A percentile compares a stretch with the other conserved stretches of the same genome.
phyloP scores from a whole-genome alignment of 2,888 invertebrate species.

The Isotomurus palustris region DNA sequence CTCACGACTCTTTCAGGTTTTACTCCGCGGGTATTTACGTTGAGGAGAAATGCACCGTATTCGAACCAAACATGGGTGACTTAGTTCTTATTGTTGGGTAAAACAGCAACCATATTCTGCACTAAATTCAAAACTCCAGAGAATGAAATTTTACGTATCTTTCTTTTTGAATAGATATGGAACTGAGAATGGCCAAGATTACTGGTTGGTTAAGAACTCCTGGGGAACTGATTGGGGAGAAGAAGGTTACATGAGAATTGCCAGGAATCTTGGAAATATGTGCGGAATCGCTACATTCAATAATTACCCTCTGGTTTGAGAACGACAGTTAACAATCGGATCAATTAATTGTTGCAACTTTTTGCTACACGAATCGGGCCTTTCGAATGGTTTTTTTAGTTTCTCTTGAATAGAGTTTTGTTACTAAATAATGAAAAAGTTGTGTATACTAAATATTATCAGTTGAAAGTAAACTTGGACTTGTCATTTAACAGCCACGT shows the following conservation, averaged over 20 bases:
- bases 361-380: no score
- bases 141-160: not conserved
- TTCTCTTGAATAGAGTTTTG: no score
- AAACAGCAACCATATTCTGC: not conserved
- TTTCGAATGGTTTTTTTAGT: no score
- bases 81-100: slow-evolving; percentile 53
- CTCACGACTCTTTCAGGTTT: slow-evolving; percentile 81
- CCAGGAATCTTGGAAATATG: slow-evolving; percentile 51
- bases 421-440: no score
- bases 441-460: no score
- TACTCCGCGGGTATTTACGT: slow-evolving; percentile 67
- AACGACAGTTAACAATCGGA: not conserved
- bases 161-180: slow-evolving; percentile 51
- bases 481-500: no score
- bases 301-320: slow-evolving; percentile 49
- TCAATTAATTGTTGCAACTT: no score
- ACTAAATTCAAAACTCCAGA: not conserved
- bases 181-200: slow-evolving; percentile 50
- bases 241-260: slow-evolving; percentile 52
- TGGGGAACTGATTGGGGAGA: slow-evolving; percentile 52
- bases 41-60: slow-evolving; percentile 69
- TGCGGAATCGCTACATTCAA: slow-evolving; percentile 53
- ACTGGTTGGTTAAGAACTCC: slow-evolving; percentile 53
- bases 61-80: slow-evolving; percentile 54
- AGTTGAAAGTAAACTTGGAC: no score